Conservation (phyloP, 1,140 invertebrate species). For the Drosophila parabipectinata region DNA sequence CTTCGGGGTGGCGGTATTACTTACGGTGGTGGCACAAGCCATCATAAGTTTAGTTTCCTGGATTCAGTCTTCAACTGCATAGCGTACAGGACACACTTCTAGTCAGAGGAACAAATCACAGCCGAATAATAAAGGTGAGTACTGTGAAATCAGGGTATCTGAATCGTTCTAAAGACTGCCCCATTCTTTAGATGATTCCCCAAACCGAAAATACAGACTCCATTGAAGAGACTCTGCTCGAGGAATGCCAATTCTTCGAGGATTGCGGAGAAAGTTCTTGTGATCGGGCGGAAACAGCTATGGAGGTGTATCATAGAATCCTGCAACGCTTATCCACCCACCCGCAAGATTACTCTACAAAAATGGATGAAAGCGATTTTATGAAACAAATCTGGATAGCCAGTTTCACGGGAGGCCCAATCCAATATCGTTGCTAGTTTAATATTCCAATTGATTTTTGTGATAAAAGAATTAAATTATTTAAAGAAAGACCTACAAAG, state of each 20-base stretch:
- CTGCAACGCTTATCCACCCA: constrained; percentile 17
- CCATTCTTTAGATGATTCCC: constrained; percentile 53
- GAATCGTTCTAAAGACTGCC: neutral
- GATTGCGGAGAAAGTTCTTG: constrained; percentile 55
- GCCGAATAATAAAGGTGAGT: constrained; percentile 13
- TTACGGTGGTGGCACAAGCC: constrained; percentile 47
- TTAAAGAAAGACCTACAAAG: neutral
- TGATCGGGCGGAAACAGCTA: constrained; percentile 43
- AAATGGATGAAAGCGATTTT: constrained; percentile 2
- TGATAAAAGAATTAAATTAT: constrained; percentile 2
- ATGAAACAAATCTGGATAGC: constrained; percentile 64
- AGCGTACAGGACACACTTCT: constrained; percentile 61
- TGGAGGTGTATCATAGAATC: constrained; percentile 54
- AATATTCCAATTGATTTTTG: constrained; percentile 7
- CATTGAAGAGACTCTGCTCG: constrained; percentile 3
- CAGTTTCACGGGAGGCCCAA: constrained; percentile 51
- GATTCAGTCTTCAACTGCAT: constrained; percentile 48
- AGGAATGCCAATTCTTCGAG: constrained; percentile 1
- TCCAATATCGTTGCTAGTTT: constrained; percentile 48
- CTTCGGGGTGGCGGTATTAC: constrained; percentile 50
- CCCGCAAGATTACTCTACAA: neutral
- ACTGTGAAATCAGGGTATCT: neutral
- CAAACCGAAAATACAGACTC: constrained; percentile 25
- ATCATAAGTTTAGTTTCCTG: constrained; percentile 60
- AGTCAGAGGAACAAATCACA: constrained; percentile 55